Conservation (phyloP, 2,113 vertebrate genomes). For the Amblyornis subalaris region DNA sequence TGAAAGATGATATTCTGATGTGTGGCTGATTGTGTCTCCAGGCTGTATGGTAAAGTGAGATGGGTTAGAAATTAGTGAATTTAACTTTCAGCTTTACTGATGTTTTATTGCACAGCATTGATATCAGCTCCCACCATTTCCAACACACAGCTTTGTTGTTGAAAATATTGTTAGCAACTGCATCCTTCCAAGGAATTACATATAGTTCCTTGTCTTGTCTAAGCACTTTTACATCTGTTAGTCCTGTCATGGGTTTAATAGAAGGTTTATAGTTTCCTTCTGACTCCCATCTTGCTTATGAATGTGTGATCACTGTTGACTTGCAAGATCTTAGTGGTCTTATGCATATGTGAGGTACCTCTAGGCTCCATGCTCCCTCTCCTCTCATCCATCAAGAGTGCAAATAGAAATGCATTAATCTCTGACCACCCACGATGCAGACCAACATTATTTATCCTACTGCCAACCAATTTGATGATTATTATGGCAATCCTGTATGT, state of each 20-base stretch:
- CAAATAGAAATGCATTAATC: neutral
- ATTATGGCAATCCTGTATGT: neutral
- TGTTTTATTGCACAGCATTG: neutral
- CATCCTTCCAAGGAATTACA: neutral
- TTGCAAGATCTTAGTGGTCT: neutral
- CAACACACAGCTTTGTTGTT: neutral
- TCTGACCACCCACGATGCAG: neutral
- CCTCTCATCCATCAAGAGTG: neutral
- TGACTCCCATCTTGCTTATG: neutral
- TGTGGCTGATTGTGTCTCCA: neutral
- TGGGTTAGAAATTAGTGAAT: neutral
- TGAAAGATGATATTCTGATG: neutral
- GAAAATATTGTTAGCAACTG: neutral
- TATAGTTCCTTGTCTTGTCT: neutral
- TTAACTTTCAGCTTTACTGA: neutral
- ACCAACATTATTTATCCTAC: neutral
- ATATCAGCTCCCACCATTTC: neutral
- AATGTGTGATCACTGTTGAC: neutral
- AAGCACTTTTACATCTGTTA: neutral
- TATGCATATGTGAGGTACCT: neutral
- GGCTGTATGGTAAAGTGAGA: neutral
- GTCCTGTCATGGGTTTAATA: neutral
- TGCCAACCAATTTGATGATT: neutral
- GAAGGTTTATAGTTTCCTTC: neutral
- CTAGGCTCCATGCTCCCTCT: neutral